Conservation (phyloP, 2,888 invertebrate species). For the Abrostola triplasia region DNA sequence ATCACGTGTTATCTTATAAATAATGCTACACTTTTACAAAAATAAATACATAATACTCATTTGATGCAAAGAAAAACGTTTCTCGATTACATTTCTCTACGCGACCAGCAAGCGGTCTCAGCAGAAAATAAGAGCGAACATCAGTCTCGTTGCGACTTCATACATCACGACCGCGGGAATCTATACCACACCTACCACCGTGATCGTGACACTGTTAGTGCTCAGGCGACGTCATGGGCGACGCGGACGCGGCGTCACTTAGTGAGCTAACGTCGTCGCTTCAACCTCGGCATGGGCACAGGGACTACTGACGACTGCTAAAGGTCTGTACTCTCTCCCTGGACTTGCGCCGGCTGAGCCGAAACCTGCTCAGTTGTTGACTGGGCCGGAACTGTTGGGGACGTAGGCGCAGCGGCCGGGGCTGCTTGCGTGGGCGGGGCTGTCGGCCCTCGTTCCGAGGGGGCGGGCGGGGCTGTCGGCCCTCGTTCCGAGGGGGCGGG, state of each 20-base stretch:
- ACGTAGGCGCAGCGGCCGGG: background rate
- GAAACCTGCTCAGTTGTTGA: constrained; percentile 46
- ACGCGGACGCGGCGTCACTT: constrained; percentile 13
- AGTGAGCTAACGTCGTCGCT: constrained; percentile 38
- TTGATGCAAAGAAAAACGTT: constrained; percentile 70
- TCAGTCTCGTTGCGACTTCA: constrained; percentile 69
- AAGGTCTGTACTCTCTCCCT: constrained; percentile 75
- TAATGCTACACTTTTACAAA: constrained; percentile 72
- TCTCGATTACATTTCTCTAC: constrained; percentile 53
- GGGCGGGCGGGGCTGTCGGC: constrained; percentile 21
- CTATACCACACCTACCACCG: constrained; percentile 21
- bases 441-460: no score
- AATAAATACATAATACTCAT: constrained; percentile 79
- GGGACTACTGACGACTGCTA: constrained; percentile 62
- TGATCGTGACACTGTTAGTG: constrained; percentile 13
- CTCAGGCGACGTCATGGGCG: background rate
- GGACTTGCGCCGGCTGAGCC: constrained; percentile 39
- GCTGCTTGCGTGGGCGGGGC: constrained; percentile 39
- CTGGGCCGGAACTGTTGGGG: constrained; percentile 57
- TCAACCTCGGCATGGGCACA: constrained; percentile 55
- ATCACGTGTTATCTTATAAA: constrained; percentile 64
- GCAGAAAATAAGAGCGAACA: constrained; percentile 57
- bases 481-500: constrained; percentile 6
- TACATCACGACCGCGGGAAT: constrained; percentile 38
- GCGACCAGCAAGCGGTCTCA: constrained; percentile 34